Base-by-base conservation (phyloP, 2,797 vertebrate species). In the Hypotaenidia philippensis region DNA sequence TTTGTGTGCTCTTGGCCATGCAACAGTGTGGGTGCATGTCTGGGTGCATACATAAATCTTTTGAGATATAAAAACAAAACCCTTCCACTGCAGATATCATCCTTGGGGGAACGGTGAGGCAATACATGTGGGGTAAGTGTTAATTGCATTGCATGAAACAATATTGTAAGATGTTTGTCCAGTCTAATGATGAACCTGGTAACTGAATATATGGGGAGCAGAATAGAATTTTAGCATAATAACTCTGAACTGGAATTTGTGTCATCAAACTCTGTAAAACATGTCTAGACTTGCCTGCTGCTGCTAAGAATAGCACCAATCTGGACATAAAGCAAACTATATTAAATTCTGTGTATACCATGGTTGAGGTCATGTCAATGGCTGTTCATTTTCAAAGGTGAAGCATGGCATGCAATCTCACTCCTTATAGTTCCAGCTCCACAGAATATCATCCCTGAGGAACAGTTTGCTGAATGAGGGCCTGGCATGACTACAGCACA, bases 221-320 rank as follows among this genome's bases (percentile, higher is more conserved):
- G 38, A 47, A 74, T 32, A 47, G n/a, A 69, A 55, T 93, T 96
- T 96, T 93, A 88, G 55, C 79, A 63, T 61, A 38, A 78, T 82
- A 81, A 21, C 59, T 94, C 92, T 96, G 91, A 96, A 90, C 38
- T 29, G 82, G 78, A 91, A 82, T 89, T 96, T 78, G 22, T 83
- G 64, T 93, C 96, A 89, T 44, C 63, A 89, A 93, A 84, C 77
- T 26, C 64, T 89, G 19, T 70, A 93, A 93, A 95, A 74, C 9
- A 11, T 8, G 32, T 66, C 55, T 82, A 95, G 86, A 53, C 66
- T 72, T 94, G 84, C 29, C 11, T 70, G 29, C 25, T 86, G 40
- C 83, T 86, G 40, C 83, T 79, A 76, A 94, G 57, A 91, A 29
- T 83, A 93, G 31, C 36, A 71, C 38, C 57, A 47, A 82, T 60